phyloP scores from a whole-genome alignment of 2,797 vertebrate species.

The Tachyglossus aculeatus region DNA sequence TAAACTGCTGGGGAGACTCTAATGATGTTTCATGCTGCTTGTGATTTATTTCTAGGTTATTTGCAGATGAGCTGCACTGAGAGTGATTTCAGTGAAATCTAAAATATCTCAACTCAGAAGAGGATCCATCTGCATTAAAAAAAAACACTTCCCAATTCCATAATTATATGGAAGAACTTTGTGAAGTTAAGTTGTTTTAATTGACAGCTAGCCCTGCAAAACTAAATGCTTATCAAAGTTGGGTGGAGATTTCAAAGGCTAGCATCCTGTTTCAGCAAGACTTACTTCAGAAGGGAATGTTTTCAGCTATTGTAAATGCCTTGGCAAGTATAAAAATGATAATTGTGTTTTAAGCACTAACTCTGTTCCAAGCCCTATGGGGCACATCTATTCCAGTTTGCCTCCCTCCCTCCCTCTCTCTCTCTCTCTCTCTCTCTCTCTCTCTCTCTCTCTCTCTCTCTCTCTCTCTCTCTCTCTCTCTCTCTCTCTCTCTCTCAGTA shows the following conservation, averaged over 20 bases:
- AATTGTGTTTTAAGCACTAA: too few relatives aligned
- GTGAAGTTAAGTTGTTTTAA: neutral
- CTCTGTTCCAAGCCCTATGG: too few relatives aligned
- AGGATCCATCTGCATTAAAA: neutral
- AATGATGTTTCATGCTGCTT: conserved; percentile 43
- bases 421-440: too few relatives aligned
- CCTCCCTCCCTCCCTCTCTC: too few relatives aligned
- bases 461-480: too few relatives aligned
- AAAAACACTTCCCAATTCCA: neutral
- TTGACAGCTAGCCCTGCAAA: neutral
- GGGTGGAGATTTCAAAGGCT: too few relatives aligned
- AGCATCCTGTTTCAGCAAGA: too few relatives aligned
- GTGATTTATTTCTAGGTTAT: conserved; percentile 45
- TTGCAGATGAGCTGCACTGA: conserved; percentile 19
- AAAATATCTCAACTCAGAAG: neutral
- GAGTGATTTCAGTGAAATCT: conserved; percentile 16
- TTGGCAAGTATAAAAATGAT: too few relatives aligned
- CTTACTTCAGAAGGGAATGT: neutral
- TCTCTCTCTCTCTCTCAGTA: too few relatives aligned
- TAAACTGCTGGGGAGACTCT: conserved; percentile 39
- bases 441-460: too few relatives aligned
- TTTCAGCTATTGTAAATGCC: neutral
- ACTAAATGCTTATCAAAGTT: too few relatives aligned
- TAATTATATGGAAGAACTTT: neutral
- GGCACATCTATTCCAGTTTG: too few relatives aligned